Evolutionary conservation across 2,113 vertebrate genomes (phyloP).

Genomic region (Malurus melanocephalus): DNA sequence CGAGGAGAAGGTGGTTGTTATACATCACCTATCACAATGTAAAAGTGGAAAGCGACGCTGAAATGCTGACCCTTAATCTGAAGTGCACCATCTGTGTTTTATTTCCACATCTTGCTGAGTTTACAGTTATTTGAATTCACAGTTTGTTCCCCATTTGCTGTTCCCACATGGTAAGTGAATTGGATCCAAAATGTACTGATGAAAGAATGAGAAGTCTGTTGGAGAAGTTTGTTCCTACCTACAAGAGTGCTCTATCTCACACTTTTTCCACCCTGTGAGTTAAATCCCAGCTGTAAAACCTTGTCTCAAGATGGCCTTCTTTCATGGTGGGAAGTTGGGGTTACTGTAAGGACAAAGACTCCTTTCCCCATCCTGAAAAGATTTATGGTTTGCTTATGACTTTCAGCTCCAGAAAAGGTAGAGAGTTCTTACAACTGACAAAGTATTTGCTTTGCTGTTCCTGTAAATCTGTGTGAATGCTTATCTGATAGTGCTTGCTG

Average conservation of each 20-base stretch:
- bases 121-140: conserved; percentile 64
- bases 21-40: conserved; percentile 25
- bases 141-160: conserved; percentile 60
- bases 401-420: background rate
- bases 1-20: conserved; percentile 30
- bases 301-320: background rate
- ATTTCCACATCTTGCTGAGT: conserved; percentile 64
- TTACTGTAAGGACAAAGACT: conserved; percentile 14
- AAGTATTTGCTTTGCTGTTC: background rate
- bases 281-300: conserved; percentile 43
- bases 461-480: background rate
- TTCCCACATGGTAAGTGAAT: conserved; percentile 65
- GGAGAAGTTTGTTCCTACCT: conserved; percentile 39
- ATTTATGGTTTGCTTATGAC: conserved; percentile 16
- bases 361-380: background rate
- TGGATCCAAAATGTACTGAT: conserved; percentile 43
- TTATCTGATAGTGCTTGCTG: background rate
- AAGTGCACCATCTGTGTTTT: conserved; percentile 61
- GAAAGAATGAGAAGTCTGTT: conserved; percentile 52
- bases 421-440: background rate
- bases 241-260: background rate
- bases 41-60: conserved; percentile 33
- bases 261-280: background rate
- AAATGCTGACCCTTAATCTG: conserved; percentile 29
- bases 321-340: conserved; percentile 14